Base-by-base conservation (phyloP, 2,797 vertebrate genomes). In the Tangara arthus region DNA sequence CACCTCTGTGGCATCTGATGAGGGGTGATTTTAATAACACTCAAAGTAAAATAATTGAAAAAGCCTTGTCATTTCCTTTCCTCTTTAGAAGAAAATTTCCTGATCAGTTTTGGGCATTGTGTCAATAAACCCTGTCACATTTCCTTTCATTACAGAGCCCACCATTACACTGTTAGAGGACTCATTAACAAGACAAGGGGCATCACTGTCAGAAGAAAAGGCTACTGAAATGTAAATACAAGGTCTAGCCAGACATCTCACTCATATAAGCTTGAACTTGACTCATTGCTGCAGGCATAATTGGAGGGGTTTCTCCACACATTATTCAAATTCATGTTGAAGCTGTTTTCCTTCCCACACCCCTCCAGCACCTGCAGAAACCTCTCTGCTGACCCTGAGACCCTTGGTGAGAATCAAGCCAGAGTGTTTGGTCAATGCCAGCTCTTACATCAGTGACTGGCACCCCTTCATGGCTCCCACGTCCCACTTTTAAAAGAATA, bases 361-460 rank as follows among this genome's bases (percentile, higher is more conserved):
- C 18, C 6, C 34, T 86, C 47, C 50, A 95, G 94, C 93, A 95
- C 89, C 95, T 96, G 95, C 87, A 93, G 95, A 97, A 97, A 96
- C 63, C 66, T 72, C 89, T 86, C 87, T 88, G 91, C 96, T 96
- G 95, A 92, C 90, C 91, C 65, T 64, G 55, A 95, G 89, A 92
- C 87, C 84, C 60, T 80, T 77, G 64, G 71, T 92, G 71, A 92
- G 85, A 94, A 94, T 97, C 78, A 85, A 83, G 44, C 22, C 71
- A 78, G 65, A 83, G 71, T 4, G 2, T 87, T 90, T 94, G 91
- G 88, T 96, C 92, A 95, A 88, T 95, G 93, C 89, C 92, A 90
- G 94, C 91, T 95, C 89, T 97, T 96, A 79, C 87, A 78, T 75
- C 94, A 77, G 27, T 47, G 96, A 88, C 95, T 96, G 97, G 91